phyloP scores from a whole-genome alignment of 2,113 vertebrate species.

The Emberiza fucata region DNA sequence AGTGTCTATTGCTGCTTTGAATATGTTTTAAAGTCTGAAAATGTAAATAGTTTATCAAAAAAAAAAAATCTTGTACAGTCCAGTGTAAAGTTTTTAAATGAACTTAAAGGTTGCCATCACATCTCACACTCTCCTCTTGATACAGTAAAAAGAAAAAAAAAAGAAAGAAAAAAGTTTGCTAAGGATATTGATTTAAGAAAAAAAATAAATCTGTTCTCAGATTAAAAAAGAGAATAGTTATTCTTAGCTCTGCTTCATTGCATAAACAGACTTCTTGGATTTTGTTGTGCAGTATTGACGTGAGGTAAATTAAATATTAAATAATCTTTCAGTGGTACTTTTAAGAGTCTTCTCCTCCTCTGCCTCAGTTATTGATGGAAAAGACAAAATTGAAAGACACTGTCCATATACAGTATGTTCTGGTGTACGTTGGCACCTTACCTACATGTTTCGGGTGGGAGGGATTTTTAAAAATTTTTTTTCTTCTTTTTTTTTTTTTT shows the following conservation, averaged over 20 bases:
- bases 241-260: conserved; percentile 91
- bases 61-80: conserved; percentile 95
- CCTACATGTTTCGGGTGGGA: conserved; percentile 74
- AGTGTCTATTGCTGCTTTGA: conserved; percentile 99
- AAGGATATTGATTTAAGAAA: conserved; percentile 79
- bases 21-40: conserved; percentile 99
- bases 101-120: conserved; percentile 96
- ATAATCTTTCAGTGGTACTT: conserved; percentile 90
- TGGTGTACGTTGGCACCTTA: conserved; percentile 85
- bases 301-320: conserved; percentile 95
- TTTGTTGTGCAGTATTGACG: conserved; percentile 98
- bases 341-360: conserved; percentile 86
- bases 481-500: background rate
- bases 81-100: conserved; percentile 99
- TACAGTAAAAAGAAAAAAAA: conserved; percentile 79
- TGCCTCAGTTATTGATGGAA: conserved; percentile 89
- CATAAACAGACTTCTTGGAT: conserved; percentile 93
- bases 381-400: conserved; percentile 84
- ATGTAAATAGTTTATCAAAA: conserved; percentile 99
- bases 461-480: background rate
- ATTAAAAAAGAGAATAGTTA: conserved; percentile 73
- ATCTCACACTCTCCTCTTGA: conserved; percentile 92
- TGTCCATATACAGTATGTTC: conserved; percentile 75
- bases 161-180: conserved; percentile 82
- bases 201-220: conserved; percentile 65